Conservation (phyloP, 2,888 invertebrate genomes). For the Slavum lentiscoides region DNA sequence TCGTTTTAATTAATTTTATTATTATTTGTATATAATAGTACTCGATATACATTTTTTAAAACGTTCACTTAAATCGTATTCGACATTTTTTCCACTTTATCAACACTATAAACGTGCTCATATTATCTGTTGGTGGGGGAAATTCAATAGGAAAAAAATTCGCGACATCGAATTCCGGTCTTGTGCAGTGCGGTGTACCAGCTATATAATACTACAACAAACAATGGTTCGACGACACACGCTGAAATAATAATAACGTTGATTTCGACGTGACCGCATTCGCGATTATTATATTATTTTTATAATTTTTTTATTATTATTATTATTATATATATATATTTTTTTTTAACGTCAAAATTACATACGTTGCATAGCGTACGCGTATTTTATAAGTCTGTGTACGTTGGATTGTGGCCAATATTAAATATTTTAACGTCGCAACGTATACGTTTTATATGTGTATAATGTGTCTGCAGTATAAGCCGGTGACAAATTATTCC, state of each 20-base stretch:
- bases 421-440: too few species aligned
- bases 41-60: too few species aligned
- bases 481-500: conserved; percentile 29
- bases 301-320: neutral
- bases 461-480: neutral
- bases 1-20: too few species aligned
- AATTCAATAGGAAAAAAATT: too few species aligned
- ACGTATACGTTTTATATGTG: neutral
- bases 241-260: conserved; percentile 1
- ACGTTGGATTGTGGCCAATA: conserved; percentile 17
- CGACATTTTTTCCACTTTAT: too few species aligned
- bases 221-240: neutral
- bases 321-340: conserved; percentile 1
- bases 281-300: neutral
- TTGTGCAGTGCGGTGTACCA: neutral
- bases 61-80: too few species aligned
- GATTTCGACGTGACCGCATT: conserved; percentile 31
- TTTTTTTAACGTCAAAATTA: neutral
- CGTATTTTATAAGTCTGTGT: neutral
- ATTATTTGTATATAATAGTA: too few species aligned
- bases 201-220: neutral
- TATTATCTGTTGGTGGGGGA: too few species aligned
- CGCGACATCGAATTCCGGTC: too few species aligned
- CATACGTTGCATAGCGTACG: neutral
- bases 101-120: too few species aligned